These are phyloP conservation scores for Thunnus maccoyii DNA, from an alignment of 2,113 vertebrate species.

Conservation along the genomic window DNA sequence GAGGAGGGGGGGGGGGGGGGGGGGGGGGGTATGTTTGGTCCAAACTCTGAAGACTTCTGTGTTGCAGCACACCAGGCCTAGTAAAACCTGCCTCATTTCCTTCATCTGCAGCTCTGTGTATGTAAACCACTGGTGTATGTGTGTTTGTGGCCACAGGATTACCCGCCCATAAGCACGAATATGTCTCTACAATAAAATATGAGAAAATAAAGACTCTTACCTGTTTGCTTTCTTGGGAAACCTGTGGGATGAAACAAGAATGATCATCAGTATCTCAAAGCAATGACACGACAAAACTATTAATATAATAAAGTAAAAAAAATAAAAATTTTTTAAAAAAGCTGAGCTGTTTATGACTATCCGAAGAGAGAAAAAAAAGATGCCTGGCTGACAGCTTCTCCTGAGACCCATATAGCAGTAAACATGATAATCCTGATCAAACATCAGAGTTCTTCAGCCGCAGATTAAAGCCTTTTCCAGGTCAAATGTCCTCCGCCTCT, in stretches of 20 bases:
- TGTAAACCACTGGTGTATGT: slow-evolving; percentile 4
- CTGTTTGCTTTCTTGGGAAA: slow-evolving; percentile 98
- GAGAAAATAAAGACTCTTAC: slow-evolving; percentile 80
- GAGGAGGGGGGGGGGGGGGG: slow-evolving; percentile 8
- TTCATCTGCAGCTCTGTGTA: slow-evolving; percentile 33
- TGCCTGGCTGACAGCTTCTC: slow-evolving; percentile 26
- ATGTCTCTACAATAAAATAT: background rate
- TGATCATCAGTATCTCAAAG: slow-evolving; percentile 47
- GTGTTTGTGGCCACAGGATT: slow-evolving; percentile 7
- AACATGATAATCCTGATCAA: slow-evolving; percentile 79
- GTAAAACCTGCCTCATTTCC: slow-evolving; percentile 56
- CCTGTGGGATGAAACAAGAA: slow-evolving; percentile 86
- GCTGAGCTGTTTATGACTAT: slow-evolving; percentile 8
- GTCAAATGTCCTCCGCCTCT: slow-evolving; percentile 69
- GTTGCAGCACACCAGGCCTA: slow-evolving; percentile 56
- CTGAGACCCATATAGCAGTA: slow-evolving; percentile 52
- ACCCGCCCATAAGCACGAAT: background rate
- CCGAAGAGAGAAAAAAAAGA: slow-evolving; percentile 52
- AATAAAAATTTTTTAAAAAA: slow-evolving; percentile 30
- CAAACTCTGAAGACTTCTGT: slow-evolving; percentile 75
- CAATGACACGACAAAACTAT: slow-evolving; percentile 6
- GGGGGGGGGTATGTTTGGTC: slow-evolving; percentile 59
- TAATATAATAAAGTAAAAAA: background rate
- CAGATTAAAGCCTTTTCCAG: slow-evolving; percentile 81
- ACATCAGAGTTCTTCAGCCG: slow-evolving; percentile 68